Evolutionary conservation across 2,888 invertebrate species (phyloP), one percentile per base, ranked within the genome.

Genomic region (Cheilosia vulpina): DNA sequence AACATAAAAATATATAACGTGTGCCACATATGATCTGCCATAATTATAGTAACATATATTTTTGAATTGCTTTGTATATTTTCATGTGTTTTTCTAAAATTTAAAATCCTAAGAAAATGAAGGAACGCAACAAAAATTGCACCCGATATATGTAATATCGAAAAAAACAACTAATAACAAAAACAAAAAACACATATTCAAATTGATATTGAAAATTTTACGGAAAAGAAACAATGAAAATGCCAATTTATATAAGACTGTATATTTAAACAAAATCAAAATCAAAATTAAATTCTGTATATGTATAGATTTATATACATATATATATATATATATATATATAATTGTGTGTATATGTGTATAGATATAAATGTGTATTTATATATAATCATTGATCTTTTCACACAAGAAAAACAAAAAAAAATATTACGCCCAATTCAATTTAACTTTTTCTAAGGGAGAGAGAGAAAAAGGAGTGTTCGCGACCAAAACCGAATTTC

Each of bases 241-340:
- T 87, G 87, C 85, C 87, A 87, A 85, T 87, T 87, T 79, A 76
- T 75, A 87, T 72, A 87, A 87, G 87, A 87, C 87, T 87, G 87
- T 87, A 62, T 78, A 85, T 79, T 78, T 47, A 78, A 72, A 77
- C 47, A 62, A 83, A 47, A 79, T 71, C n/a, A 47, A 66, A 73
- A 76, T 58, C 41, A 85, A 81, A 81, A 80, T 34, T 27, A 72
- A 53, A 63, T 63, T 47, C 15, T 72, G n/a, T 77, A 65, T 63
- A 21, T 55, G 17, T 47, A 24, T 58, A 27, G 6, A 27, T 27
- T 27, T 27, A 27, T 27, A 27, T 24, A 4, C 24, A 24, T 27
- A 27, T 4, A 24, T 27, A 1, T 55, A 62, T n/a, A 60, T 72
- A 38, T 43, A 52, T 53, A 65, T 81, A 87, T 66, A 85, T 60